A percentile compares a stretch with the other conserved stretches of the same genome.
phyloP scores from a whole-genome alignment of 2,888 invertebrate species.

The Cacoxenus indagator region DNA sequence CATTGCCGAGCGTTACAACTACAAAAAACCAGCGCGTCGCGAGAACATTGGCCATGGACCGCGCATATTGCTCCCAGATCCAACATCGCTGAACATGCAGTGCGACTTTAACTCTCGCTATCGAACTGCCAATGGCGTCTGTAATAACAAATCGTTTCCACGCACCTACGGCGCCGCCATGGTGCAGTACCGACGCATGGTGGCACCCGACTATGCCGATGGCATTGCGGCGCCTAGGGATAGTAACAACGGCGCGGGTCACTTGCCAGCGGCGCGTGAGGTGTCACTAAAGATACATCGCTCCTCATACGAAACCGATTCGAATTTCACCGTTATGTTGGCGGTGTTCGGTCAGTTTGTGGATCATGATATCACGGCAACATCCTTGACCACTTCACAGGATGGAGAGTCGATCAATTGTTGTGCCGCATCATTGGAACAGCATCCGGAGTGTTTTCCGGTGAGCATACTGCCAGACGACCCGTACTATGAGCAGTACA shows the following conservation, averaged over 20 bases:
- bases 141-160: slow-evolving; percentile 80
- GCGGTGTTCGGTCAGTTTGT: slow-evolving; percentile 92
- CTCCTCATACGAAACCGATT: slow-evolving; percentile 80
- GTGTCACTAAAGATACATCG: slow-evolving; percentile 82
- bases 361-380: slow-evolving; percentile 89
- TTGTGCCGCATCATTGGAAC: slow-evolving; percentile 71
- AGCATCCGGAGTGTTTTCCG: slow-evolving; percentile 86
- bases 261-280: slow-evolving; percentile 81
- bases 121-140: slow-evolving; percentile 80
- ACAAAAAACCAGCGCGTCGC: slow-evolving; percentile 62
- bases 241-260: slow-evolving; percentile 60
- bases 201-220: slow-evolving; percentile 83
- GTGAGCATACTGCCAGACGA: slow-evolving; percentile 78
- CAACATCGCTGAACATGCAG: slow-evolving; percentile 51
- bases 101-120: slow-evolving; percentile 74
- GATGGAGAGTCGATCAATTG: slow-evolving; percentile 82
- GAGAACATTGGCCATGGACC: slow-evolving; percentile 69
- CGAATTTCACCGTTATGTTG: slow-evolving; percentile 84
- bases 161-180: slow-evolving; percentile 80
- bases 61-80: slow-evolving; percentile 56
- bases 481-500: slow-evolving; percentile 78
- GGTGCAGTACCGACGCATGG: slow-evolving; percentile 79
- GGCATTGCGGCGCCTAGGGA: slow-evolving; percentile 78
- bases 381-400: slow-evolving; percentile 80
- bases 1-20: slow-evolving; percentile 73